phyloP scores from a whole-genome alignment of 2,797 vertebrate species.

The Vultur gryphus region DNA sequence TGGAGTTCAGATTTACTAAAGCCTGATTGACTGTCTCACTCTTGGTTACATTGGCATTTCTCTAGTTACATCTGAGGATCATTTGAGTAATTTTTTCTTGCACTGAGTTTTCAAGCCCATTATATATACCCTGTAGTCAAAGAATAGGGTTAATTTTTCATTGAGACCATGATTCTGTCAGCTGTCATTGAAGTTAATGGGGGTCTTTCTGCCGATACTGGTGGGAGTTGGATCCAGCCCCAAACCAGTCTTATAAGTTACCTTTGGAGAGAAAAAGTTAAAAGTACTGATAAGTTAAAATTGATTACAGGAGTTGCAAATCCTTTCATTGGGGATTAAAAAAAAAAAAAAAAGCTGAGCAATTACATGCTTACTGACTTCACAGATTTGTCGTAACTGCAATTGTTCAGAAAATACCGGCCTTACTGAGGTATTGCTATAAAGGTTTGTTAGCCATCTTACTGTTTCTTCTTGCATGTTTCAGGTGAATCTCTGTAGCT shows the following conservation, averaged over 20 bases:
- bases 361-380: not conserved
- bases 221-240: not conserved
- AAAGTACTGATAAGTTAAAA: not conserved
- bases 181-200: not conserved
- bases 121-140: not conserved
- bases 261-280: not conserved
- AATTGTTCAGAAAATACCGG: not conserved
- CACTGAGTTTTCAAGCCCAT: not conserved
- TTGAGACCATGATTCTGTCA: not conserved
- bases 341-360: not conserved
- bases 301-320: not conserved
- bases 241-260: not conserved
- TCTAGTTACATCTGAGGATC: not conserved
- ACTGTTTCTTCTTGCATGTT: slow-evolving; percentile 55
- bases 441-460: not conserved
- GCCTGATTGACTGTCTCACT: not conserved
- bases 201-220: not conserved
- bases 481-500: slow-evolving; percentile 89
- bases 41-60: not conserved
- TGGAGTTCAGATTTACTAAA: not conserved
- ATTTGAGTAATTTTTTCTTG: not conserved
- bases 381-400: not conserved
- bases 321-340: not conserved
- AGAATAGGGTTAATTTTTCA: not conserved
- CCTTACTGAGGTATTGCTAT: not conserved